phyloP scores from a whole-genome alignment of 2,113 vertebrate genomes.

The Triplophysa rosa region DNA sequence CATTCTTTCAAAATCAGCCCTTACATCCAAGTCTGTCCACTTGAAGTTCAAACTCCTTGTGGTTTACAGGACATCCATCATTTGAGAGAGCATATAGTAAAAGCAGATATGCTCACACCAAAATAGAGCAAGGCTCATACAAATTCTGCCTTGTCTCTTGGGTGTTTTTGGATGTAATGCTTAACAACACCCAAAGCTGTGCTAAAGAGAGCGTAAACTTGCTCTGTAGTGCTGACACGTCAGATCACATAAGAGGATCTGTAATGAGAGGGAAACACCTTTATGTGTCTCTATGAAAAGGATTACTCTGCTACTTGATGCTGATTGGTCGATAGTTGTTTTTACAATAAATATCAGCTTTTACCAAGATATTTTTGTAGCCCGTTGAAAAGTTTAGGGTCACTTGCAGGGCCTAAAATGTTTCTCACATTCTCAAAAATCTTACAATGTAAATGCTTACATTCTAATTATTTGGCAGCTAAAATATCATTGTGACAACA shows the following conservation, averaged over 20 bases:
- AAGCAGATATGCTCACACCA: slow-evolving; percentile 5
- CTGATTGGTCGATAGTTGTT: too few species aligned
- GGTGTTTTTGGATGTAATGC: slow-evolving; percentile 33
- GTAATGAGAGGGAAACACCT: not conserved
- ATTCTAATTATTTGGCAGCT: too few species aligned
- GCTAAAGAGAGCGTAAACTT: slow-evolving; percentile 20
- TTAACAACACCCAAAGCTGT: slow-evolving; percentile 6
- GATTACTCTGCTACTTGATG: not conserved
- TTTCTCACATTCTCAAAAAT: too few species aligned
- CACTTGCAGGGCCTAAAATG: too few species aligned
- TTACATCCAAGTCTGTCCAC: slow-evolving; percentile 2
- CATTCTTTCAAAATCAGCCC: not conserved
- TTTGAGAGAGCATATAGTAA: not conserved
- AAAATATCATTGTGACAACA: too few species aligned
- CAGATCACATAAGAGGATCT: not conserved
- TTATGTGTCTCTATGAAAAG: not conserved
- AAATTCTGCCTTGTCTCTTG: slow-evolving; percentile 3
- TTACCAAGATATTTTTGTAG: too few species aligned
- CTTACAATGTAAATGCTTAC: too few species aligned
- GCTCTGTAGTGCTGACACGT: slow-evolving; percentile 5
- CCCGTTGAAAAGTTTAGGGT: too few species aligned
- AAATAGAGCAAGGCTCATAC: slow-evolving; percentile 36
- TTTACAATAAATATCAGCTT: too few species aligned
- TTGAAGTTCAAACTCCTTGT: not conserved
- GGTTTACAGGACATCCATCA: not conserved